Evolutionary conservation across 2,888 invertebrate species (phyloP).

Genomic region (Hemicrepidius hirtus): DNA sequence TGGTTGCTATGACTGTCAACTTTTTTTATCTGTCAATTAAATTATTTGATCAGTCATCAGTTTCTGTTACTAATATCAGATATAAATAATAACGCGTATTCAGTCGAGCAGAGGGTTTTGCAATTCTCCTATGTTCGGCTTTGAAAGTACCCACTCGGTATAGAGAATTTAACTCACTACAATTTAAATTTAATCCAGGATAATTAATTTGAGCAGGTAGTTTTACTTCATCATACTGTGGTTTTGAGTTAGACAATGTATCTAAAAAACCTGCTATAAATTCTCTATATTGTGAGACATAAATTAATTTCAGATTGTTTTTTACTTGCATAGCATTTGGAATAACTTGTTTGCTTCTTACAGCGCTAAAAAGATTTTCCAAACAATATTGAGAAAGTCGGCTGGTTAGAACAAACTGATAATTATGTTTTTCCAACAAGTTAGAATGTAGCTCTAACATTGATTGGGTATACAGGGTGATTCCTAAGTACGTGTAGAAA

Average conservation of each 20-base stretch:
- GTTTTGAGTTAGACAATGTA: conserved; percentile 14
- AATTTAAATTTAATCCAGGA: conserved; percentile 44
- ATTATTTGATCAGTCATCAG: too few species aligned
- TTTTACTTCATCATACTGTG: conserved; percentile 29
- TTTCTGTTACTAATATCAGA: too few species aligned
- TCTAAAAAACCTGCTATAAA: conserved; percentile 53
- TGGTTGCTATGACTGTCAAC: too few species aligned
- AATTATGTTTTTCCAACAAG: conserved; percentile 49
- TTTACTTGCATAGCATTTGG: conserved; percentile 54
- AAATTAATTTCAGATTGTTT: conserved; percentile 55
- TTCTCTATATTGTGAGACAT: conserved; percentile 54
- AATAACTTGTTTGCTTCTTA: conserved; percentile 50
- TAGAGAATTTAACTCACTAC: conserved; percentile 54
- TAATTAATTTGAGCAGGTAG: conserved; percentile 15
- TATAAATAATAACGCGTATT: too few species aligned
- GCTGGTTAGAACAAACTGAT: conserved; percentile 54
- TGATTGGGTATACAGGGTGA: too few species aligned
- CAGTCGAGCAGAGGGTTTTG: too few species aligned
- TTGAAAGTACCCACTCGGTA: too few species aligned
- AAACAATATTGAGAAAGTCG: conserved; percentile 56
- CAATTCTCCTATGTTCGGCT: too few species aligned
- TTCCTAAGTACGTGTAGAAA: too few species aligned
- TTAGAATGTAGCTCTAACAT: conserved; percentile 52
- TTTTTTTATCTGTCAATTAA: too few species aligned
- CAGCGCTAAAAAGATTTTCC: conserved; percentile 54